Percentiles rank a stretch among this genome's conserved stretches.
phyloP scores from a whole-genome alignment of 1,140 invertebrate species.

The Andrena cerasifolii region DNA sequence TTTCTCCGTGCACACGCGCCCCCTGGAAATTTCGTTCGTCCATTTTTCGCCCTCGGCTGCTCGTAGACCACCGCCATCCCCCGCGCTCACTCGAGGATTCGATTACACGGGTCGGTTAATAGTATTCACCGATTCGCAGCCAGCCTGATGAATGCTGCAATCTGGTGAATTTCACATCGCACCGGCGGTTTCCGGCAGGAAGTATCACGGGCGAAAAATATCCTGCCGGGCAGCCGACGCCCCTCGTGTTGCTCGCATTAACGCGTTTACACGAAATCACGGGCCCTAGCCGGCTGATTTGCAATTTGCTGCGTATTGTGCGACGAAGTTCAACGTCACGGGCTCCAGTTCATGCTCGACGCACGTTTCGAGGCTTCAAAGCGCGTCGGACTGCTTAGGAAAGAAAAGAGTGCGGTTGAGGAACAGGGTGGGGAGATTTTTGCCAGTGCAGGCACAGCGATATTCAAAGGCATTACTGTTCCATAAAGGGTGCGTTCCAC shows the following conservation, averaged over 20 bases:
- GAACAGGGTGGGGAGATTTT: too few relatives aligned
- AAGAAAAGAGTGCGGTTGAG: too few relatives aligned
- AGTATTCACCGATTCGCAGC: conserved; percentile 41
- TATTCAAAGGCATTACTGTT: too few relatives aligned
- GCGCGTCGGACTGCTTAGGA: too few relatives aligned
- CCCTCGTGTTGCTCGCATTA: conserved; percentile 11
- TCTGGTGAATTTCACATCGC: conserved; percentile 15
- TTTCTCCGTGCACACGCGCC: too few relatives aligned
- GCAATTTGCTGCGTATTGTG: conserved; percentile 39
- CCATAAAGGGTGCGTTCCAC: too few relatives aligned
- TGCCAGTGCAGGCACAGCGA: too few relatives aligned
- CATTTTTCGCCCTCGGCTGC: too few relatives aligned
- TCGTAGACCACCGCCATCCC: background rate
- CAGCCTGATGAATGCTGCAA: conserved; percentile 57
- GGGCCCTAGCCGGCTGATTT: background rate
- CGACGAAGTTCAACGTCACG: background rate
- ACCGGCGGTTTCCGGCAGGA: conserved; percentile 3
- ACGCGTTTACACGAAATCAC: conserved; percentile 33
- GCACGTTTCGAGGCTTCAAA: background rate
- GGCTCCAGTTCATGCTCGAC: background rate
- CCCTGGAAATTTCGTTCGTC: too few relatives aligned
- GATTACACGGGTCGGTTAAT: conserved; percentile 59
- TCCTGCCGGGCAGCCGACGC: background rate
- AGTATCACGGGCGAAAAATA: conserved; percentile 31
- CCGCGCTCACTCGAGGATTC: conserved; percentile 38